phyloP scores from a whole-genome alignment of 2,888 invertebrate genomes.

The Cephonodes hylas region DNA sequence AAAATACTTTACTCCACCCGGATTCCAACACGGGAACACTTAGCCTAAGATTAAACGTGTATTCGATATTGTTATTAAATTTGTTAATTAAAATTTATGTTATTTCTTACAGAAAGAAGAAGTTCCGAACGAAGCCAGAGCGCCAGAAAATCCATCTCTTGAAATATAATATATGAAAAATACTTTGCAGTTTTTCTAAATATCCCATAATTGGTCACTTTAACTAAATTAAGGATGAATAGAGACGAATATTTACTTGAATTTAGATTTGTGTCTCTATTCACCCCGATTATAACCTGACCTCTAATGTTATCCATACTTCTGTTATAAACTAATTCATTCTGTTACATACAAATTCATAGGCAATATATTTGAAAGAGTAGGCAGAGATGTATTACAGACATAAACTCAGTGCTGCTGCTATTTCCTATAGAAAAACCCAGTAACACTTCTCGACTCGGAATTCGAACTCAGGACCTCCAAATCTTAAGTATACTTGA shows the following conservation, averaged over 20 bases:
- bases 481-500: neutral
- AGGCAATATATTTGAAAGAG: neutral
- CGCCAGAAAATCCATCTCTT: neutral
- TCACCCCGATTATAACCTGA: too few relatives aligned
- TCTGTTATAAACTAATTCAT: too few relatives aligned
- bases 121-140: neutral
- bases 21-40: too few relatives aligned
- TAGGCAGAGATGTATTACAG: neutral
- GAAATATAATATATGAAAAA: neutral
- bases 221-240: too few relatives aligned
- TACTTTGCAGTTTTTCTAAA: too few relatives aligned
- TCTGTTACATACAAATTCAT: neutral
- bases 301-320: too few relatives aligned
- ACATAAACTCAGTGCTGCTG: too few relatives aligned
- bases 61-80: neutral
- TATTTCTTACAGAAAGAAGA: slow-evolving; percentile 1
- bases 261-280: too few relatives aligned
- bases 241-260: too few relatives aligned
- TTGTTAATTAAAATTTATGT: neutral
- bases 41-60: too few relatives aligned
- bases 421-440: neutral
- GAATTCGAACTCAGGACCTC: neutral
- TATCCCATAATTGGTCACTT: too few relatives aligned
- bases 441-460: neutral
- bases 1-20: too few relatives aligned